These are phyloP conservation scores for Mormyrus iriodes DNA, from an alignment of 2,113 vertebrate genomes.

Conservation along the genomic window DNA sequence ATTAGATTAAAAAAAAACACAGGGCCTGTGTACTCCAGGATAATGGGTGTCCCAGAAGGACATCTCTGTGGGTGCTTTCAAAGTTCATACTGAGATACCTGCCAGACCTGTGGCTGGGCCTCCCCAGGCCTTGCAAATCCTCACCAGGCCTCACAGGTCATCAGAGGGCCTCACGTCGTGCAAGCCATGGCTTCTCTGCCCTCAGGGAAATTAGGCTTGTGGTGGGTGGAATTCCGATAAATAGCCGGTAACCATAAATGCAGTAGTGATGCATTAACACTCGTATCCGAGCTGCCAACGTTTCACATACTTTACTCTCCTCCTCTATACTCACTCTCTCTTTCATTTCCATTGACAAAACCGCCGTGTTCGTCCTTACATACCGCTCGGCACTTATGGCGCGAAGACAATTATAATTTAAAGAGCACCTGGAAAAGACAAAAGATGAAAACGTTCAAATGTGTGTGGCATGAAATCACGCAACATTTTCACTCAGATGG, in stretches of 20 bases:
- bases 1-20: conserved; percentile 7
- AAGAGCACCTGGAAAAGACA: not conserved
- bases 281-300: not conserved
- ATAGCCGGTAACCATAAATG: not conserved
- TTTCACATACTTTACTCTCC: not conserved
- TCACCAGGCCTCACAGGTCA: not conserved
- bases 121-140: not conserved
- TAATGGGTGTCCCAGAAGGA: conserved; percentile 10
- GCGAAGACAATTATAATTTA: not conserved
- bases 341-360: not conserved
- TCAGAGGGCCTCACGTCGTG: not conserved
- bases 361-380: not conserved
- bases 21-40: not conserved
- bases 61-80: not conserved
- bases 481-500: too few relatives aligned
- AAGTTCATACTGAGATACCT: not conserved
- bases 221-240: not conserved
- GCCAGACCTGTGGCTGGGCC: not conserved
- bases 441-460: not conserved
- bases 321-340: not conserved
- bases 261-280: not conserved
- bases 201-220: not conserved
- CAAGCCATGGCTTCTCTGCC: not conserved
- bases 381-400: not conserved
- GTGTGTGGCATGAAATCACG: not conserved